Conservation (phyloP, 2,888 invertebrate species). For the Coecobrya sp. region DNA sequence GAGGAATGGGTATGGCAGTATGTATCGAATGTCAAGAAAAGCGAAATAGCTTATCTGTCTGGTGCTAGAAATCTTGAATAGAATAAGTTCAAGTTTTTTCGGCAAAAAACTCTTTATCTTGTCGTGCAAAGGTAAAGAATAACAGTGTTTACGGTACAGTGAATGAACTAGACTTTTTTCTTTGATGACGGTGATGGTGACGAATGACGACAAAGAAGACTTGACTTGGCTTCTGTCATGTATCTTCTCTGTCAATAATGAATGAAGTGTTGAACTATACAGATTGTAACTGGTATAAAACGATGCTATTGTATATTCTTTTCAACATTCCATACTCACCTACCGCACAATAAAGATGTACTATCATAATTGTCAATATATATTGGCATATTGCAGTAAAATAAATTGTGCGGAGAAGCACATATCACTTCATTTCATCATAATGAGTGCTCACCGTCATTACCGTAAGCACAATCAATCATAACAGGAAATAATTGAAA, state of each 20-base stretch:
- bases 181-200: constrained; percentile 27
- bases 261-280: background rate
- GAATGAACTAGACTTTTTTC: background rate
- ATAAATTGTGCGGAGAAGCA: too few species aligned
- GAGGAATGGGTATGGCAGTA: background rate
- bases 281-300: too few species aligned
- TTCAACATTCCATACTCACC: constrained; percentile 4
- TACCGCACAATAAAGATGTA: constrained; percentile 16
- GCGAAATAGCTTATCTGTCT: constrained; percentile 43
- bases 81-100: constrained; percentile 13
- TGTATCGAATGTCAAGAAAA: background rate
- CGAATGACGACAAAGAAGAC: background rate
- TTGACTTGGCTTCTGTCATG: background rate
- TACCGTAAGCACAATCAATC: background rate
- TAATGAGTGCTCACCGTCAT: background rate
- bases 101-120: background rate
- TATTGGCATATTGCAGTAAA: too few species aligned
- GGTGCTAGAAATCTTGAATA: background rate
- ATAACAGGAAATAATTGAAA: background rate
- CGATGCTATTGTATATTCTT: background rate
- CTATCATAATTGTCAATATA: constrained; percentile 11
- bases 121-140: background rate
- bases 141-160: background rate
- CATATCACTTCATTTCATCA: background rate
- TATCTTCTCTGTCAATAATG: background rate